Evolutionary conservation across 2,888 invertebrate genomes (phyloP).

Genomic region (Autographa gamma): DNA sequence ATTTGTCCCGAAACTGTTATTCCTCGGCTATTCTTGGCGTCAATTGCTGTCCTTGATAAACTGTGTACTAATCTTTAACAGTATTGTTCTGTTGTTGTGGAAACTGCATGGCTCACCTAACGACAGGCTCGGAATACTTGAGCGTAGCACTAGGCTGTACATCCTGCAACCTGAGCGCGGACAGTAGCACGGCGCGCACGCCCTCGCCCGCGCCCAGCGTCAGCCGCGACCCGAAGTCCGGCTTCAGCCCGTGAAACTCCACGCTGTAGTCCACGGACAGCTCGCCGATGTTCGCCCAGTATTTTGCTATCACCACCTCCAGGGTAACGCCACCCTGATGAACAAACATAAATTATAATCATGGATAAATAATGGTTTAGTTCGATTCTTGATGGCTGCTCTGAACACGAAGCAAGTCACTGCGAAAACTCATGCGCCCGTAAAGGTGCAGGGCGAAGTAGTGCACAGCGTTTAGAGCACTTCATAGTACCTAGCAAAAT

Average conservation of each 20-base stretch:
- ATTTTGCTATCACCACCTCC: slow-evolving; percentile 97
- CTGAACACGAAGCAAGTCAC: no score
- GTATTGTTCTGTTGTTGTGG: background rate
- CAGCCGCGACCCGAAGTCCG: slow-evolving; percentile 90
- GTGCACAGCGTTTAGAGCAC: no score
- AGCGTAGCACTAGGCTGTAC: slow-evolving; percentile 92
- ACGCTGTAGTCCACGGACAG: slow-evolving; percentile 92
- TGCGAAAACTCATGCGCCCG: no score
- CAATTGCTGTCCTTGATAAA: no score
- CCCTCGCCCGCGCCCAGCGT: slow-evolving; percentile 94
- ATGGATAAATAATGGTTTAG: no score
- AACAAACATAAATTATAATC: background rate
- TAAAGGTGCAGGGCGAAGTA: no score
- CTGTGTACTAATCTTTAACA: no score
- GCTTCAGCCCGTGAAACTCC: slow-evolving; percentile 94
- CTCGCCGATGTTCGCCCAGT: slow-evolving; percentile 97
- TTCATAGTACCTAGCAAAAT: no score
- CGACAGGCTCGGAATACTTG: slow-evolving; percentile 92
- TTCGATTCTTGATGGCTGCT: no score
- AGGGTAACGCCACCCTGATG: slow-evolving; percentile 92
- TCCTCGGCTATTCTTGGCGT: no score
- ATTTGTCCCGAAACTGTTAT: no score
- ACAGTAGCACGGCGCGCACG: slow-evolving; percentile 92
- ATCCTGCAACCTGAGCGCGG: slow-evolving; percentile 93
- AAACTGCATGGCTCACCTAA: slow-evolving; percentile 83